phyloP scores from a whole-genome alignment of 2,797 vertebrate genomes.

The Epinephelus coioides region DNA sequence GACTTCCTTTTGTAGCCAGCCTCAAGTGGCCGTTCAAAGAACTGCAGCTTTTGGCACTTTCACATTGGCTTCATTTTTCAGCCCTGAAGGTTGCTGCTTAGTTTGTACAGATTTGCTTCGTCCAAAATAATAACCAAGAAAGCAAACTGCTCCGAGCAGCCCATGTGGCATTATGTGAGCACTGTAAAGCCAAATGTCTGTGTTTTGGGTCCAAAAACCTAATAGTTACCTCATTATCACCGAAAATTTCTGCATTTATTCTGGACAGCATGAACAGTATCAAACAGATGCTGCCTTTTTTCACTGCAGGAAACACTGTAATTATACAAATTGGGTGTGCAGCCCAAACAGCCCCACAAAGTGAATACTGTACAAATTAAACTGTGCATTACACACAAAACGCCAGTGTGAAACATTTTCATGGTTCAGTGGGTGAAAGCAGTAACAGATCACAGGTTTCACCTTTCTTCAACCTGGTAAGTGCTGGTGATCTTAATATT shows the following conservation, averaged over 20 bases:
- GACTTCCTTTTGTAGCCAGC: too few species aligned
- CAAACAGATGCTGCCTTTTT: constrained; percentile 38
- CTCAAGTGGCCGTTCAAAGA: too few species aligned
- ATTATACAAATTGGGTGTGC: constrained; percentile 9
- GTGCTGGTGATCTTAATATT: constrained; percentile 7
- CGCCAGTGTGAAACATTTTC: not conserved
- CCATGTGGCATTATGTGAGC: constrained; percentile 12
- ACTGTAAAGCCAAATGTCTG: constrained; percentile 30
- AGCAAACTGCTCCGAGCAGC: constrained; percentile 16
- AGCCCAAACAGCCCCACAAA: constrained; percentile 1
- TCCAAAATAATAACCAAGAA: constrained; percentile 16
- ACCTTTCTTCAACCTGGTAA: not conserved
- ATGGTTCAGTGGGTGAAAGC: not conserved
- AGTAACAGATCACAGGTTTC: not conserved
- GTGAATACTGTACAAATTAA: constrained; percentile 14
- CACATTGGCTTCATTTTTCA: too few species aligned
- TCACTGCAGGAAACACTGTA: not conserved
- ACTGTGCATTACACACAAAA: not conserved
- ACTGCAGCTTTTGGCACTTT: too few species aligned
- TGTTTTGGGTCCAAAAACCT: not conserved
- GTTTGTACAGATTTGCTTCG: not conserved
- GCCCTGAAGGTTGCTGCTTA: too few species aligned
- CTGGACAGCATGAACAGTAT: not conserved
- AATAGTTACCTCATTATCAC: constrained; percentile 34
- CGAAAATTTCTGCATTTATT: constrained; percentile 20